Evolutionary conservation across 2,113 vertebrate genomes (phyloP).

Genomic region (Albula goreensis): DNA sequence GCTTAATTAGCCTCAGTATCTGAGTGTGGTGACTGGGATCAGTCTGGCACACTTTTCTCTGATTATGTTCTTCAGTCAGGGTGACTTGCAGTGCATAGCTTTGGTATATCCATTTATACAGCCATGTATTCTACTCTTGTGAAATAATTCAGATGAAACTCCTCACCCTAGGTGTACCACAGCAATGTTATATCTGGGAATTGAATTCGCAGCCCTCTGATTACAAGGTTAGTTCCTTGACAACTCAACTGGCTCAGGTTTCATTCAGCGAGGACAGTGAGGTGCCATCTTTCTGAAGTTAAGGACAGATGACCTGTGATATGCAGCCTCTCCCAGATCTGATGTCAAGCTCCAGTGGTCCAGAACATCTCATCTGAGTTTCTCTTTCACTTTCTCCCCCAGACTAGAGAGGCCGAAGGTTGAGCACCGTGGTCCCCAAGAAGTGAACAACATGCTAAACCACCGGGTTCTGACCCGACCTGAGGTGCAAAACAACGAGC

Average conservation of each 20-base stretch:
- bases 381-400: conserved; percentile 13
- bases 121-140: neutral
- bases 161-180: neutral
- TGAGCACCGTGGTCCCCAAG: conserved; percentile 72
- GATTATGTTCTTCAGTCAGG: neutral
- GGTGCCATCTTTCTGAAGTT: neutral
- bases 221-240: neutral
- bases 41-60: neutral
- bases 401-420: conserved; percentile 74
- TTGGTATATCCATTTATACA: too few relatives aligned
- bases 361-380: neutral
- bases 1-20: neutral
- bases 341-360: neutral
- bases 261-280: neutral
- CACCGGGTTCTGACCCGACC: conserved; percentile 83
- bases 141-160: neutral
- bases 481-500: conserved; percentile 88
- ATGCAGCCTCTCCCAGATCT: neutral
- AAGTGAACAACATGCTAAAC: conserved; percentile 83
- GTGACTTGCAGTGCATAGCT: neutral
- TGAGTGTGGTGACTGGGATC: neutral
- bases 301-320: too few relatives aligned
- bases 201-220: neutral
- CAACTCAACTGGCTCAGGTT: neutral
- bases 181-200: neutral